Percentiles rank a stretch among this genome's conserved stretches.
phyloP scores from a whole-genome alignment of 2,113 vertebrate species.

The Corvus hawaiiensis region DNA sequence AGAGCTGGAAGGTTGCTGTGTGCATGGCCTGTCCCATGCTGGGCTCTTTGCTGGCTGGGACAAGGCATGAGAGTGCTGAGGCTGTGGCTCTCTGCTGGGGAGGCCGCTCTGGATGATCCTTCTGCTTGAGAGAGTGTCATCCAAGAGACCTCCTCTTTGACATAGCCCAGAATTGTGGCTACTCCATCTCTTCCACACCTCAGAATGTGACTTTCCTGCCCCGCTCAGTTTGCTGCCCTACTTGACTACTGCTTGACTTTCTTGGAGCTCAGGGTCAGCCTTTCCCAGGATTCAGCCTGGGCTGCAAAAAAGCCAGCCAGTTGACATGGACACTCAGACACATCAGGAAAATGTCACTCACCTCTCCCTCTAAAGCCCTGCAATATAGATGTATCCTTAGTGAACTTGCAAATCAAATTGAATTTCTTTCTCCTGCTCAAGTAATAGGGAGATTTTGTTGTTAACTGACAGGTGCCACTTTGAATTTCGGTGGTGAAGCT shows the following conservation, averaged over 20 bases:
- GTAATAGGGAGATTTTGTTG: constrained; percentile 15
- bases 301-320: not conserved
- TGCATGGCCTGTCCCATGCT: not conserved
- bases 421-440: constrained; percentile 12
- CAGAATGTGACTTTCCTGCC: not conserved
- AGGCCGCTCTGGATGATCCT: not conserved
- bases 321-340: not conserved
- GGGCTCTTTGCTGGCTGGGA: not conserved
- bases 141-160: not conserved
- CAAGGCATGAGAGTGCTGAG: not conserved
- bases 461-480: constrained; percentile 47
- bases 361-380: not conserved
- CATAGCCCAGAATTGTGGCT: not conserved
- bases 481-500: constrained; percentile 19
- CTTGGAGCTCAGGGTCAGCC: not conserved
- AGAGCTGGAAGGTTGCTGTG: accelerated
- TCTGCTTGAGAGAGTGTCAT: not conserved
- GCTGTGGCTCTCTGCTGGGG: not conserved
- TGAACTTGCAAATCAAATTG: constrained; percentile 5
- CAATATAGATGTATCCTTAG: constrained; percentile 3
- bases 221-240: not conserved
- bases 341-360: not conserved
- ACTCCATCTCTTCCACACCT: not conserved
- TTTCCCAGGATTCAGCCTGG: not conserved
- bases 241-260: not conserved